phyloP scores from a whole-genome alignment of 1,140 invertebrate genomes.

The Venustaconcha ellipsiformis region DNA sequence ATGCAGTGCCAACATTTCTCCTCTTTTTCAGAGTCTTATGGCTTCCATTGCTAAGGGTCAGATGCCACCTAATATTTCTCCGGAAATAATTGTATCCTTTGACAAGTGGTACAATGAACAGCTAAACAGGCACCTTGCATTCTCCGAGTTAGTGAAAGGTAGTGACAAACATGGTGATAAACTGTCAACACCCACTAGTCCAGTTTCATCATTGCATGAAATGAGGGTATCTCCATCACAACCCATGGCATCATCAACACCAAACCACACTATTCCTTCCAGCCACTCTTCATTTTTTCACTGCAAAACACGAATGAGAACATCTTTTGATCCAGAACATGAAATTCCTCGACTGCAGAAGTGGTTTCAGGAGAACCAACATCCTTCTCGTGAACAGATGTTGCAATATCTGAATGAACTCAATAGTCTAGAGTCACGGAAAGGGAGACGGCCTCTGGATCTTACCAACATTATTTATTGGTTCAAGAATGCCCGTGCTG shows the following conservation, averaged over 20 bases:
- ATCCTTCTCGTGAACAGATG: conserved; percentile 85
- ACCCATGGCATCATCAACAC: conserved; percentile 24
- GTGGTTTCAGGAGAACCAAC: conserved; percentile 96
- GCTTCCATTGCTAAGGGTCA: conserved; percentile 58
- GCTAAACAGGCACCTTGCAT: conserved; percentile 38
- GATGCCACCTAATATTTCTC: conserved; percentile 52
- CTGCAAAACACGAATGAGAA: conserved; percentile 67
- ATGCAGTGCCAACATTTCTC: not conserved
- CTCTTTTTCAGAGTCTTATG: not conserved
- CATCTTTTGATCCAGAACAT: conserved; percentile 93
- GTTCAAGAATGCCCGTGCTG: conserved; percentile 98
- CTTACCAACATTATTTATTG: conserved; percentile 98
- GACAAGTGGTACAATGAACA: conserved; percentile 70
- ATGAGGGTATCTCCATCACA: conserved; percentile 16
- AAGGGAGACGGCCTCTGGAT: conserved; percentile 90
- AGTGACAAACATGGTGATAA: not conserved
- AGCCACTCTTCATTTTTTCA: conserved; percentile 25
- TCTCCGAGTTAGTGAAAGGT: conserved; percentile 1
- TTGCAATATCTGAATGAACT: conserved; percentile 94
- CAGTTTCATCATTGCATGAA: conserved; percentile 2
- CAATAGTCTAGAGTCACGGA: conserved; percentile 90
- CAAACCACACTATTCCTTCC: conserved; percentile 13
- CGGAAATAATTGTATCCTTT: conserved; percentile 65
- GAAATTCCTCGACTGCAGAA: conserved; percentile 94
- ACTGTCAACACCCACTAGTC: not conserved